Evolutionary conservation across 2,888 invertebrate species (phyloP), one percentile per base, ranked within the genome.

Genomic region (Andrena haemorrhoa): DNA sequence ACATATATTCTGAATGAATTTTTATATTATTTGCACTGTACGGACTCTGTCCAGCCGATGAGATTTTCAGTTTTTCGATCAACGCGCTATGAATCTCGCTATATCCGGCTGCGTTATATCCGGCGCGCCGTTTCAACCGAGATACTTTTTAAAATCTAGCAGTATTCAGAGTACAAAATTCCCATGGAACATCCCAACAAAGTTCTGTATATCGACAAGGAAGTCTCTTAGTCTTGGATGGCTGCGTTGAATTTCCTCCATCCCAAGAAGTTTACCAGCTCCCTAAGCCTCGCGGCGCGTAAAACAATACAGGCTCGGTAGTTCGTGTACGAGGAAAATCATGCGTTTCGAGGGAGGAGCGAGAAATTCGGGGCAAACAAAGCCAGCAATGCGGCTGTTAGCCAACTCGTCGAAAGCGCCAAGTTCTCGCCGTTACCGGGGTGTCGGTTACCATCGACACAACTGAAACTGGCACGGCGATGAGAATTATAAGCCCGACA

Each of bases 251-350:
- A 29, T 33, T 20, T 20, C 6, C 26, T 7, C 16, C 41, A 7
- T 20, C 20, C 3, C 6, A 33, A 64, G 26, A 58, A 26, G 61
- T 75, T 68, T 47, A n/a, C n/a, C 51, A 65, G 26, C 6, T 33
- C 63, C 31, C 33, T 35, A 12, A 47, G 41, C 49, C 51, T 8
- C 66, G 47, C 16, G 49, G n/a, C n/a, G 31, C n/a, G 26, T 51
- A 56, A 63, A 41, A 23, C 41, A 75, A 61, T 41, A 23, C 23
- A 20, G 49, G 47, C 47, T n/a, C 20, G 7, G 26, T 10, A 7
- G 0, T 26, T 23, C 60, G 31, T 20, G 33, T 6, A 26, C 1
- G 1, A 8, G 8, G 60, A 60, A 12, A 60, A 7, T 35, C 29
- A 70, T 23, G 29, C 20, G 60, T 70, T 47, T 7, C 26, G 35